Conservation (phyloP, 2,113 vertebrate species). For the Lampris incognitus region DNA sequence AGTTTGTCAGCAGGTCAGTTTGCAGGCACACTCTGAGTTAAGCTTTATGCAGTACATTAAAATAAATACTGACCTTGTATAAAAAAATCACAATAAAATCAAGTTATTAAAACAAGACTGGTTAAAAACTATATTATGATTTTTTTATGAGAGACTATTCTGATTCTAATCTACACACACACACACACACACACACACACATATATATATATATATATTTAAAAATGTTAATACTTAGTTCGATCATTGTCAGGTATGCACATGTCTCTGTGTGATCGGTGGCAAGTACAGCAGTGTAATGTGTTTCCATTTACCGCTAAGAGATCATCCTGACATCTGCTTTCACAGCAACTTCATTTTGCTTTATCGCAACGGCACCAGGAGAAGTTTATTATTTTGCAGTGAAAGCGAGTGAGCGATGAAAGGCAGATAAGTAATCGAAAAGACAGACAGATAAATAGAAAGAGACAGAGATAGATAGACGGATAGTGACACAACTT, state of each 20-base stretch:
- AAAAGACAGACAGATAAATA: slow-evolving; percentile 10
- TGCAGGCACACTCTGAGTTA: slow-evolving; percentile 9
- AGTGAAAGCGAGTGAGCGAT: too few relatives aligned
- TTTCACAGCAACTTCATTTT: slow-evolving; percentile 30
- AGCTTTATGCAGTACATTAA: slow-evolving; percentile 20
- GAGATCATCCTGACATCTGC: neutral
- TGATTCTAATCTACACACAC: too few relatives aligned
- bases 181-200: too few relatives aligned
- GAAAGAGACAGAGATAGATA: slow-evolving; percentile 27
- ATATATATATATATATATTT: slow-evolving; percentile 45
- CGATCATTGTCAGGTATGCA: slow-evolving; percentile 38
- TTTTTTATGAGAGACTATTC: slow-evolving; percentile 5
- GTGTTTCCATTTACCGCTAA: neutral
- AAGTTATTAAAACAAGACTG: slow-evolving; percentile 29
- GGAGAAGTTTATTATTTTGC: neutral
- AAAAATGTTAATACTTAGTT: slow-evolving; percentile 42
- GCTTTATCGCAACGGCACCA: slow-evolving; percentile 4
- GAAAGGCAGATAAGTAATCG: neutral
- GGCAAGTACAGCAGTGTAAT: slow-evolving; percentile 28
- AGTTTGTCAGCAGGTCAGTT: slow-evolving; percentile 16
- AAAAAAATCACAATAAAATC: slow-evolving; percentile 48
- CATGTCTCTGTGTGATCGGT: slow-evolving; percentile 28
- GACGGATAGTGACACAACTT: neutral
- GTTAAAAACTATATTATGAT: slow-evolving; percentile 19
- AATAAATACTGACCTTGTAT: slow-evolving; percentile 63